Conservation (phyloP, 2,113 vertebrate species). For the Solenodon paradoxus region DNA sequence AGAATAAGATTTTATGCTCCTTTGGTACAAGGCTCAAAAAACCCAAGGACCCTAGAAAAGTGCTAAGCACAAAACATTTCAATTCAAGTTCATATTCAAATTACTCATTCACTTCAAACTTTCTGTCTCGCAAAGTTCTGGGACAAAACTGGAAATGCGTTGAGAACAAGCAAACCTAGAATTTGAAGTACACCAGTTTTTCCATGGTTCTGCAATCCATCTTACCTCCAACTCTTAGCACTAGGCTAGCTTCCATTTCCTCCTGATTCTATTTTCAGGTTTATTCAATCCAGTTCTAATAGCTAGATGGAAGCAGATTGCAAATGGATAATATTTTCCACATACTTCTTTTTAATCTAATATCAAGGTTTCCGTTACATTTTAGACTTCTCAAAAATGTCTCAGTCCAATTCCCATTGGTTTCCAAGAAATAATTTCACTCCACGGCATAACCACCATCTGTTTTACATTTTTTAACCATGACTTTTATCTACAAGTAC, state of each 20-base stretch:
- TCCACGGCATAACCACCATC: conserved; percentile 39
- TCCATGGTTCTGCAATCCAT: conserved; percentile 15
- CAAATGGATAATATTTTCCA: conserved; percentile 60
- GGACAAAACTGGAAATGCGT: background rate
- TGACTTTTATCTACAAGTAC: conserved; percentile 68
- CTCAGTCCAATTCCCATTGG: conserved; percentile 50
- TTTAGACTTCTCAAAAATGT: conserved; percentile 56
- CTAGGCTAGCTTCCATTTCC: background rate
- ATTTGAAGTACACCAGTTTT: background rate
- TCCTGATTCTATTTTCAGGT: conserved; percentile 42
- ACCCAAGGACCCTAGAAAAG: background rate
- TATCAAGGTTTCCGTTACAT: conserved; percentile 60
- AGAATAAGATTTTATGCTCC: background rate
- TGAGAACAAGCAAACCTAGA: background rate
- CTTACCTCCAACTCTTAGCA: conserved; percentile 11
- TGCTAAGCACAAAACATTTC: background rate
- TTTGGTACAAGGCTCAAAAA: background rate
- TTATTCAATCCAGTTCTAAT: conserved; percentile 44
- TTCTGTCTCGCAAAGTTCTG: background rate
- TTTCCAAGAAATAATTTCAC: conserved; percentile 52
- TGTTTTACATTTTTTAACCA: conserved; percentile 67
- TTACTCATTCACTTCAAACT: background rate
- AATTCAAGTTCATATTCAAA: background rate
- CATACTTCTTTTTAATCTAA: conserved; percentile 51
- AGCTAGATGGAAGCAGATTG: conserved; percentile 45